Evolutionary conservation across 2,797 vertebrate genomes (phyloP).

Genomic region (Gymnothorax reevesii): DNA sequence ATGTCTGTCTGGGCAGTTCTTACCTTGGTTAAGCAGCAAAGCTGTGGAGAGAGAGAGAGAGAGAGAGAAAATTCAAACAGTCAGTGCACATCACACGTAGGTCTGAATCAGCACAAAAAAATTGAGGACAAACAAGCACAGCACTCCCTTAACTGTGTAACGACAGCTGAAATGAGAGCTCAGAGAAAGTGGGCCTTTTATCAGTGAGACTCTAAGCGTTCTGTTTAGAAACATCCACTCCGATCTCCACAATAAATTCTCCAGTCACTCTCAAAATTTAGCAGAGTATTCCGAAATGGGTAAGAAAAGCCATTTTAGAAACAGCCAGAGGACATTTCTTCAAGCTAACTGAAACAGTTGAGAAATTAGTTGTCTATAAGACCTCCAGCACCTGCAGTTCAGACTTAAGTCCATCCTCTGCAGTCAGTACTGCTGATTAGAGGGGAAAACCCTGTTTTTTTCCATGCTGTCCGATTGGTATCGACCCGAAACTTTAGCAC

Average conservation of each 20-base stretch:
- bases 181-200: not conserved
- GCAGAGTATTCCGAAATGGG: not conserved
- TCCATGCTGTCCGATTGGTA: not conserved
- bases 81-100: constrained; percentile 15
- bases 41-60: constrained; percentile 67
- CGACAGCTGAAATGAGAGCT: not conserved
- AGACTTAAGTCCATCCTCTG: not conserved
- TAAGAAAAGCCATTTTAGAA: not conserved
- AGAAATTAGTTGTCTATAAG: not conserved
- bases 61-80: constrained; percentile 39
- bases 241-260: not conserved
- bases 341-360: not conserved
- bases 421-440: not conserved
- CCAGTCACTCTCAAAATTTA: not conserved
- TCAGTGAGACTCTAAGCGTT: not conserved
- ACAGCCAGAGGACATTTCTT: not conserved
- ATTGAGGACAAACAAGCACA: not conserved
- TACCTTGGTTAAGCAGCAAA: constrained; percentile 84
- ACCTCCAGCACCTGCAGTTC: not conserved
- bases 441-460: not conserved
- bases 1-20: constrained; percentile 44
- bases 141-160: not conserved
- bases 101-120: not conserved
- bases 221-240: not conserved
- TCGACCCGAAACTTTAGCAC: constrained; percentile 6